A percentile compares a stretch with the other conserved stretches of the same genome.
Evolutionary conservation across 2,797 vertebrate genomes (phyloP).

Genomic region (Scyliorhinus canicula): DNA sequence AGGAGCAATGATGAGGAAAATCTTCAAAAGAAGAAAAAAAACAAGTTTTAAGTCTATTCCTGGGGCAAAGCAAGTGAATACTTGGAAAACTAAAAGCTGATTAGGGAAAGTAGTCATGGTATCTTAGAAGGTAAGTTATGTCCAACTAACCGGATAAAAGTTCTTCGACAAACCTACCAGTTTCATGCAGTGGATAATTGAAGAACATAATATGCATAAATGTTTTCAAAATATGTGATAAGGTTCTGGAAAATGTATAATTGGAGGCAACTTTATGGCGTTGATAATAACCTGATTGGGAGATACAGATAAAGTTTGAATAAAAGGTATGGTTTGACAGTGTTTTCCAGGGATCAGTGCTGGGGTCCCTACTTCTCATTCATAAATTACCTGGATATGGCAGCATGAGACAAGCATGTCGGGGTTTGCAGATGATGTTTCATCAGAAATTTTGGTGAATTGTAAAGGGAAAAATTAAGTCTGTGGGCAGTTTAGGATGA

Average conservation of each 20-base stretch:
- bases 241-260: neutral
- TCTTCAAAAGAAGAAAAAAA: slow-evolving; percentile 52
- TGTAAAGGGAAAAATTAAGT: neutral
- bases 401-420: no score
- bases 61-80: neutral
- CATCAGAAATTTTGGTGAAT: neutral
- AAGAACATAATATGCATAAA: neutral
- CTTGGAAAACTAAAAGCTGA: neutral
- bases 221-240: no score
- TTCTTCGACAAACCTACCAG: neutral
- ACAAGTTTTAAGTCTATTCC: neutral
- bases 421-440: neutral
- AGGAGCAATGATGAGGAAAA: slow-evolving; percentile 86
- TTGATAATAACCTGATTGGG: neutral
- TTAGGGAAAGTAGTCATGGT: neutral
- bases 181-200: neutral
- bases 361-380: neutral
- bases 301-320: neutral
- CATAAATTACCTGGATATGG: neutral
- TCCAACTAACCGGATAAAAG: neutral
- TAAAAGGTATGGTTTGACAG: neutral
- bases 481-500: neutral
- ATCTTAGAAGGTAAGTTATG: neutral
- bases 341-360: no score
- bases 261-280: neutral